These are phyloP conservation scores for Myotis pilosus DNA, from an alignment of 2,797 vertebrate genomes.

Conservation along the genomic window DNA sequence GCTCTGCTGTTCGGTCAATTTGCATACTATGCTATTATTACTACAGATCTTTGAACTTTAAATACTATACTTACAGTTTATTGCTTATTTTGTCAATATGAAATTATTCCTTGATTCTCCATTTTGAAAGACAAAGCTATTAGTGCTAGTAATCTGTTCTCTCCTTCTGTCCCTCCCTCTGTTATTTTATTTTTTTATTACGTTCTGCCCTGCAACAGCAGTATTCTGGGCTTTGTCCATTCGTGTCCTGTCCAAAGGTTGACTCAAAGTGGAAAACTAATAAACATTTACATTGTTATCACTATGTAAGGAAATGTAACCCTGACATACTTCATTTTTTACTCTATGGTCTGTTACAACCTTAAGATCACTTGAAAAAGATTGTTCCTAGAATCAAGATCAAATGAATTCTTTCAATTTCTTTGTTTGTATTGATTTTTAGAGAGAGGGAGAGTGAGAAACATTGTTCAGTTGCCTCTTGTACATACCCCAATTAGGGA, in stretches of 20 bases:
- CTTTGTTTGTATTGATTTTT: background rate
- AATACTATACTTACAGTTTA: background rate
- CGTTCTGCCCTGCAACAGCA: constrained; percentile 21
- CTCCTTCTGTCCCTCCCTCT: background rate
- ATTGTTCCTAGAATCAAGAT: background rate
- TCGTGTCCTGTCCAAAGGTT: constrained; percentile 17
- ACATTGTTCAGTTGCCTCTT: background rate
- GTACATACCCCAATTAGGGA: background rate
- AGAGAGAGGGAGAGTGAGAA: background rate
- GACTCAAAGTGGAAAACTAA: constrained; percentile 52
- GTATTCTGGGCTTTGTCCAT: constrained; percentile 11
- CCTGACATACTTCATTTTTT: constrained; percentile 26
- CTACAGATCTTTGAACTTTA: background rate
- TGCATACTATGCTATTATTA: too few species aligned
- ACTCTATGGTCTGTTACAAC: background rate
- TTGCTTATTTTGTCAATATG: background rate
- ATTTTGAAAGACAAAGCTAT: constrained; percentile 28
- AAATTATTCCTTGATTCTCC: background rate
- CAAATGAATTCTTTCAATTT: background rate
- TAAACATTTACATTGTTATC: constrained; percentile 39
- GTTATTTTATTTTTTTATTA: background rate
- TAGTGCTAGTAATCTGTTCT: background rate
- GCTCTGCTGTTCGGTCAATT: too few species aligned
- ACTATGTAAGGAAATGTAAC: constrained; percentile 38
- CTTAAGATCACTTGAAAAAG: constrained; percentile 16